Base-by-base conservation (phyloP, 2,113 vertebrate genomes). In the Speoplatyrhinus poulsoni region DNA sequence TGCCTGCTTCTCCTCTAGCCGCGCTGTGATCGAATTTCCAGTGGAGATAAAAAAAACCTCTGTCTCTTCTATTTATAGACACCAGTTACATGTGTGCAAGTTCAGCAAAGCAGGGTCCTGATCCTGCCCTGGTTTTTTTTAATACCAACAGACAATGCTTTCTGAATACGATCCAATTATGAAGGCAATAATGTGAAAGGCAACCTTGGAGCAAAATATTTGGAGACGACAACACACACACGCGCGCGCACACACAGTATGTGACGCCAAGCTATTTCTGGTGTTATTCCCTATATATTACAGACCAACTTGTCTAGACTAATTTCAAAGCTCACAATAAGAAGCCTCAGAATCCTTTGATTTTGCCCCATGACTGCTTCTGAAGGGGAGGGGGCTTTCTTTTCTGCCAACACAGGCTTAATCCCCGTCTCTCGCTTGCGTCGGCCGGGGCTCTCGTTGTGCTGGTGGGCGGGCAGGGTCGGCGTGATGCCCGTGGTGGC, bases 341-440 rank as follows among this genome's bases (percentile, higher is more conserved):
- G 48, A 67, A 63, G 62, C 54, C 75, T 65, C 74, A 67, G 65
- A 47, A 57, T 78, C 70, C 67, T 83, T 85, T 83, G 84, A 87
- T 59, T 71, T 64, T 12, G 72, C 12, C 71, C 53, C 54, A 80
- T 81, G 83, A 85, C 65, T 3, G 76, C 63, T 69, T 78, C 55
- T 79, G n/a, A 77, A 75, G 26, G 26, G 26, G 26, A 26, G 26
- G 26, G 26, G 83, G 72, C 66, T 85, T 86, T 84, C 85, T 86
- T 86, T 77, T 82, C 73, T 75, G 79, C 73, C 61, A 79, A 86
- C 77, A 63, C 76, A 16, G 67, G 16, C 41, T 71, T 84, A 76
- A 80, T 69, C 73, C 70, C 68, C 9, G 10, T 63, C 61, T 53
- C 65, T 4, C 32, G 62, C 57, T 67, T 6, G 1, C 56, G 46